These are phyloP conservation scores for Tipula confusa DNA, from an alignment of 2,888 invertebrate genomes.

Conservation along the genomic window DNA sequence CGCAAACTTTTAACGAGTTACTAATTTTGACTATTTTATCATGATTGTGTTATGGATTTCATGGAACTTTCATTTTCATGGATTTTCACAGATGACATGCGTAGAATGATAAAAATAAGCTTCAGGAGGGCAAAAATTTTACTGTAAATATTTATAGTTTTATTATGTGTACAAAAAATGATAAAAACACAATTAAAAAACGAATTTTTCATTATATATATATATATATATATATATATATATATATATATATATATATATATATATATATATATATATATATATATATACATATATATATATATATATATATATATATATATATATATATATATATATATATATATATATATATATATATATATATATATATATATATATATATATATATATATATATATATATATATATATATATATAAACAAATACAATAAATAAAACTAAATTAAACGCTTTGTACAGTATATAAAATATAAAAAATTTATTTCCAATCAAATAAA, in stretches of 20 bases:
- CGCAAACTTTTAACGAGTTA: too few species aligned
- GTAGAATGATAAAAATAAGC: too few species aligned
- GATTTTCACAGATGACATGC: too few species aligned
- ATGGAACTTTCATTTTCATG: too few species aligned
- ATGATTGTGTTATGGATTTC: too few species aligned
- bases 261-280: background rate
- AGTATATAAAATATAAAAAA: background rate
- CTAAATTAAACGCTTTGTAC: conserved; percentile 7
- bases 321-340: background rate
- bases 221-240: conserved; percentile 1
- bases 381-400: background rate
- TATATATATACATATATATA: conserved; percentile 5
- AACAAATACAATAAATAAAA: background rate
- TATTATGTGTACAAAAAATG: background rate
- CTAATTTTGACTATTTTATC: too few species aligned
- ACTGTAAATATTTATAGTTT: background rate
- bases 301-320: background rate
- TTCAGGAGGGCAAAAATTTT: too few species aligned
- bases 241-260: background rate
- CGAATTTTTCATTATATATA: background rate
- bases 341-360: conserved; percentile 6
- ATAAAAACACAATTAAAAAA: background rate
- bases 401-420: conserved; percentile 6
- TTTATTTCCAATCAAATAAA: background rate
- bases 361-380: background rate